These are phyloP conservation scores for Folsomia manolachei DNA, from an alignment of 2,888 invertebrate species.

Conservation along the genomic window DNA sequence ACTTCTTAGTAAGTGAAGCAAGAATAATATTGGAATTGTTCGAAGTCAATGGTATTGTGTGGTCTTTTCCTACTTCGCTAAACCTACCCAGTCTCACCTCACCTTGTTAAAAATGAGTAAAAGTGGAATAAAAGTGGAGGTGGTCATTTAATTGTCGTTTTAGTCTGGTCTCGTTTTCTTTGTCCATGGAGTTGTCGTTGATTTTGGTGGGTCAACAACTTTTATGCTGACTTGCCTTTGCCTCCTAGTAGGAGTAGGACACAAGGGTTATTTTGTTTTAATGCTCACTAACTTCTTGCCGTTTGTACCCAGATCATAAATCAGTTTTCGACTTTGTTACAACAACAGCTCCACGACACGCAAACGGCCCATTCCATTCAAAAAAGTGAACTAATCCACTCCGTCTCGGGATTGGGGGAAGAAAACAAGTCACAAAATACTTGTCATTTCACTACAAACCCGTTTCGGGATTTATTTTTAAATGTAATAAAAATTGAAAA, in stretches of 20 bases:
- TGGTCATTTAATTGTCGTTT: background rate
- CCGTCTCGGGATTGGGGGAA: too few relatives aligned
- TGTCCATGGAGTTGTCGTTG: background rate
- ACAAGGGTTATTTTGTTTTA: too few relatives aligned
- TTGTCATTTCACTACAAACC: too few relatives aligned
- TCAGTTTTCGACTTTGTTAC: conserved; percentile 44
- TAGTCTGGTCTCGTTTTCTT: background rate
- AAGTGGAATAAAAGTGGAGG: background rate
- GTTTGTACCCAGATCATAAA: conserved; percentile 33
- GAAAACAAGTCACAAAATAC: too few relatives aligned
- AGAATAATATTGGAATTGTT: too few relatives aligned
- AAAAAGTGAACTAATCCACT: too few relatives aligned
- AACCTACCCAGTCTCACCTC: too few relatives aligned
- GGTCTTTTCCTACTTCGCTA: too few relatives aligned
- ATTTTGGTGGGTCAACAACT: background rate
- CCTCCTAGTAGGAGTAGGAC: background rate
- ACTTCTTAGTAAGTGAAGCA: too few relatives aligned
- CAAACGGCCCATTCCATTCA: conserved; percentile 15
- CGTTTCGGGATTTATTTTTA: too few relatives aligned
- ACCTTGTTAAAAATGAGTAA: background rate
- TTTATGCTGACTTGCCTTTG: background rate
- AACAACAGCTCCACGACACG: conserved; percentile 3
- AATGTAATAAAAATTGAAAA: too few relatives aligned
- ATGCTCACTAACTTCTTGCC: background rate
- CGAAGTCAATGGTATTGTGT: background rate